Evolutionary conservation across 2,888 invertebrate genomes (phyloP).

Genomic region (Acrocera orbiculus): DNA sequence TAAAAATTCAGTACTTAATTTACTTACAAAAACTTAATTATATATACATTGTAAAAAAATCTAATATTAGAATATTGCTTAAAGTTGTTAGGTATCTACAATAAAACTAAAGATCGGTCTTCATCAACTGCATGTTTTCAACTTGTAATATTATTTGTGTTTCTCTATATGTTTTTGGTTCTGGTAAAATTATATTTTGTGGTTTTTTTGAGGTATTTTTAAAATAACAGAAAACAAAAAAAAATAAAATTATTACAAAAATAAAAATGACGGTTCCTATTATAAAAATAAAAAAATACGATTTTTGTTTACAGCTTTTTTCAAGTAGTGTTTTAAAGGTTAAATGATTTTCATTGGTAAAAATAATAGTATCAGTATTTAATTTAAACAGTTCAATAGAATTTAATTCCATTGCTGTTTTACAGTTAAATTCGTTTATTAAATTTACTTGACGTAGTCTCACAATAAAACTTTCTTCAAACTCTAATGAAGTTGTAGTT

Average conservation of each 20-base stretch:
- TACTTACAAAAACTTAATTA: background rate
- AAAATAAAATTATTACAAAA: slow-evolving; percentile 32
- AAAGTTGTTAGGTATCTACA: background rate
- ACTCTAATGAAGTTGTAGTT: too few species aligned
- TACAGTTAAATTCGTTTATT: slow-evolving; percentile 21
- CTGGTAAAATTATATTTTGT: slow-evolving; percentile 59
- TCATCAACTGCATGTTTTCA: slow-evolving; percentile 64
- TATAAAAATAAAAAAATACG: slow-evolving; percentile 31
- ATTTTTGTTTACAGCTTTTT: slow-evolving; percentile 20
- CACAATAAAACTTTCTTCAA: too few species aligned
- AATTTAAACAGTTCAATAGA: slow-evolving; percentile 21
- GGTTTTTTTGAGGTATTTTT: too few species aligned
- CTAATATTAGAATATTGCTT: too few species aligned
- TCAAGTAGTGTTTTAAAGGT: too few species aligned
- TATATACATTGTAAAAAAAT: too few species aligned
- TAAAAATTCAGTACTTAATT: background rate
- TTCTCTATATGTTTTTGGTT: slow-evolving; percentile 65
- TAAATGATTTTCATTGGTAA: slow-evolving; percentile 15
- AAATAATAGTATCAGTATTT: slow-evolving; percentile 21
- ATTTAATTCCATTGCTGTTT: slow-evolving; percentile 17
- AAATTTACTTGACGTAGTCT: too few species aligned
- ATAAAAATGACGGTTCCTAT: slow-evolving; percentile 33
- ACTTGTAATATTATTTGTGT: slow-evolving; percentile 74
- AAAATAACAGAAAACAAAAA: too few species aligned
- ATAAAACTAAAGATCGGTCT: slow-evolving; percentile 44